Percentiles rank a stretch among this genome's conserved stretches.
These are phyloP conservation scores for Ditylenchus weischeri DNA, from an alignment of 2,888 invertebrate species.

Conservation along the genomic window DNA sequence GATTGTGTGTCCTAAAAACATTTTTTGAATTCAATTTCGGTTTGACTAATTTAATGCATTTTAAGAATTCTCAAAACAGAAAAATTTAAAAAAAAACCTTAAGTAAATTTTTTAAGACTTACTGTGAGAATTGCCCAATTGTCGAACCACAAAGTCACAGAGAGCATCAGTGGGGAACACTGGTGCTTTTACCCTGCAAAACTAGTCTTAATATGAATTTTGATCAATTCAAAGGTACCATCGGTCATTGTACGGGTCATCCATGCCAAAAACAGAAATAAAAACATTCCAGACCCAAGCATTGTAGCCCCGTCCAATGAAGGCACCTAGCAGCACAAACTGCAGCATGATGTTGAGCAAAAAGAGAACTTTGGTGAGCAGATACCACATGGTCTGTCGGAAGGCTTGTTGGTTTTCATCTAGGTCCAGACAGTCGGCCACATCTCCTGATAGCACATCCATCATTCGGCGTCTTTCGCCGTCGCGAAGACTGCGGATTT, in stretches of 20 bases:
- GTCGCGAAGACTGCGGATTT: not conserved
- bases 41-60: too few relatives aligned
- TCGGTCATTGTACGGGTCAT: slow-evolving; percentile 31
- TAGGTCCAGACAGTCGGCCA: not conserved
- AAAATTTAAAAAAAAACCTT: too few relatives aligned
- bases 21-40: too few relatives aligned
- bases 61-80: too few relatives aligned
- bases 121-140: slow-evolving; percentile 58
- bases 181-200: slow-evolving; percentile 8
- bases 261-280: slow-evolving; percentile 50
- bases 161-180: slow-evolving; percentile 20
- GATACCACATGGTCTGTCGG: slow-evolving; percentile 12
- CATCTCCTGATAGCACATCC: not conserved
- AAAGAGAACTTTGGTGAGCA: slow-evolving; percentile 3
- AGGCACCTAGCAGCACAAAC: slow-evolving; percentile 56
- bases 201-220: not conserved
- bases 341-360: slow-evolving; percentile 54
- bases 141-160: slow-evolving; percentile 57
- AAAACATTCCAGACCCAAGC: slow-evolving; percentile 58
- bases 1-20: slow-evolving; percentile 7
- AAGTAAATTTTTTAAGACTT: slow-evolving; percentile 37
- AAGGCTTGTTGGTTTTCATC: slow-evolving; percentile 5
- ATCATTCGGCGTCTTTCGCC: slow-evolving; percentile 3
- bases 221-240: slow-evolving; percentile 42
- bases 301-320: slow-evolving; percentile 55